Evolutionary conservation across 2,888 invertebrate genomes (phyloP).

Genomic region (Chorisops tibialis): DNA sequence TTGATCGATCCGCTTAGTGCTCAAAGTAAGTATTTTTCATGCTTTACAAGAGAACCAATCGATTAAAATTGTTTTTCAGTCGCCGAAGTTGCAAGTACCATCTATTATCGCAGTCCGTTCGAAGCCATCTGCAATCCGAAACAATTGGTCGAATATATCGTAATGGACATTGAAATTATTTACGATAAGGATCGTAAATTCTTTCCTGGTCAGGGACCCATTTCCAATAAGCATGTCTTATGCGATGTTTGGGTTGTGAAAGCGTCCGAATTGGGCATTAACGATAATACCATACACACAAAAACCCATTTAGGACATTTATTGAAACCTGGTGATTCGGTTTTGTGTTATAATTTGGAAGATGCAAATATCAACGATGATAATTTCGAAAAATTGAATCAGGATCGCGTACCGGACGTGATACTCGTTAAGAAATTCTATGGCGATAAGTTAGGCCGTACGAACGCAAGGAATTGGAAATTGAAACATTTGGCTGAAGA

Average conservation of each 20-base stretch:
- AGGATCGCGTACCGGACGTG: constrained; percentile 76
- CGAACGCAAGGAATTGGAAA: constrained; percentile 84
- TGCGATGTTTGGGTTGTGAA: constrained; percentile 93
- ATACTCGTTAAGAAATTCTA: constrained; percentile 92
- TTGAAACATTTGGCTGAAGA: constrained; percentile 80
- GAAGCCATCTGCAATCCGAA: constrained; percentile 84
- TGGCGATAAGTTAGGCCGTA: constrained; percentile 66
- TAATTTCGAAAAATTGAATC: constrained; percentile 79
- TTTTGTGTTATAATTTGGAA: constrained; percentile 83
- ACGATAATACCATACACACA: constrained; percentile 77
- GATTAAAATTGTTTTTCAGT: constrained; percentile 54
- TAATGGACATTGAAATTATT: constrained; percentile 83
- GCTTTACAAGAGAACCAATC: neutral
- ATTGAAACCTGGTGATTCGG: constrained; percentile 88
- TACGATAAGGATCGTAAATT: constrained; percentile 64
- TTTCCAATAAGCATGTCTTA: constrained; percentile 82
- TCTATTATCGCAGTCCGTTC: constrained; percentile 87
- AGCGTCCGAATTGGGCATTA: constrained; percentile 79
- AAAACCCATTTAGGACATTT: constrained; percentile 93
- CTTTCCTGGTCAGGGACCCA: constrained; percentile 84
- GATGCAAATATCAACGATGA: constrained; percentile 90
- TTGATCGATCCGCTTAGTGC: constrained; percentile 87
- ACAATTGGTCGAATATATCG: constrained; percentile 85
- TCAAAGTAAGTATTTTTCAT: constrained; percentile 61
- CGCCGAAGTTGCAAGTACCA: constrained; percentile 74